phyloP scores from a whole-genome alignment of 2,113 vertebrate genomes.

The Chunga burmeisteri region DNA sequence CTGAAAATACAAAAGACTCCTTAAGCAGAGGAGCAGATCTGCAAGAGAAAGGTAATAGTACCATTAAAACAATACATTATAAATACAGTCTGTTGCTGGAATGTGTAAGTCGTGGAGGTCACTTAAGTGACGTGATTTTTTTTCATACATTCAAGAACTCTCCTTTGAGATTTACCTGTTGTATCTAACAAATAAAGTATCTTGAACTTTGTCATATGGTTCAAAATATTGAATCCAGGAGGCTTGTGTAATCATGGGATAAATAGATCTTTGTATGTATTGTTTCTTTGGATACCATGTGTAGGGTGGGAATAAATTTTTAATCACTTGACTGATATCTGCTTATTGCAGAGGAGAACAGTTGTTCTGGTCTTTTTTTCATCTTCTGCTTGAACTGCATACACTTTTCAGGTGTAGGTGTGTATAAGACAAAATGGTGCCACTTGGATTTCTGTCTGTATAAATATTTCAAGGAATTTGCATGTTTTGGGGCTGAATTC shows the following conservation, averaged over 20 bases:
- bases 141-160: neutral
- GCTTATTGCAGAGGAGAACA: neutral
- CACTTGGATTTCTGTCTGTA: neutral
- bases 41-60: neutral
- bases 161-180: constrained; percentile 17
- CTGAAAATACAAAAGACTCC: neutral
- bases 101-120: neutral
- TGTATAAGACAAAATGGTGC: neutral
- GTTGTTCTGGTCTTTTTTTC: neutral
- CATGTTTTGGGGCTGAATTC: neutral
- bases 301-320: constrained; percentile 31
- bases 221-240: neutral
- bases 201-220: constrained; percentile 9
- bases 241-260: neutral
- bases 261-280: neutral
- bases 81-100: neutral
- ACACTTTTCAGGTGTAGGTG: neutral
- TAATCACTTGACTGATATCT: neutral
- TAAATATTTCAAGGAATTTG: neutral
- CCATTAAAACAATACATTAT: neutral
- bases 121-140: neutral
- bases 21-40: neutral
- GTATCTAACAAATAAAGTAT: constrained; percentile 31
- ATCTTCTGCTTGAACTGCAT: neutral
- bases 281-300: neutral